These are phyloP conservation scores for Machaerirhynchus nigripectus DNA, from an alignment of 2,113 vertebrate species.

Conservation along the genomic window DNA sequence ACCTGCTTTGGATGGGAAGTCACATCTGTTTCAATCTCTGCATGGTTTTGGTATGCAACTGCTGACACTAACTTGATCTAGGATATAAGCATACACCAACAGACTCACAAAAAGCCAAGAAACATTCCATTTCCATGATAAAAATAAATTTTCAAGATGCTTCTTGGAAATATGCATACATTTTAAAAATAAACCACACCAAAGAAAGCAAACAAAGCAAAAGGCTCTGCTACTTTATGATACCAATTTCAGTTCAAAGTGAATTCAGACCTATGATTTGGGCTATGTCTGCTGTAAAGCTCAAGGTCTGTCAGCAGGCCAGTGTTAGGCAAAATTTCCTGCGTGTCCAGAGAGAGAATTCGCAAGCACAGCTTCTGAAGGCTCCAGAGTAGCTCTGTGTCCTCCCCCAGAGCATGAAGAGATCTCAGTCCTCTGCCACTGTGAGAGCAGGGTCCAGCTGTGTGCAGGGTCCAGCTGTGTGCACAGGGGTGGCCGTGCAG, in stretches of 20 bases:
- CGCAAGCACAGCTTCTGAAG: not conserved
- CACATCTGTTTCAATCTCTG: not conserved
- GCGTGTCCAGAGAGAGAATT: not conserved
- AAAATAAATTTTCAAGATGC: constrained; percentile 35
- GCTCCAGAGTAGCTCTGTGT: accelerated
- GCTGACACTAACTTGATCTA: not conserved
- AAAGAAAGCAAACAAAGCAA: constrained; percentile 47
- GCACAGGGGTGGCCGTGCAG: not conserved
- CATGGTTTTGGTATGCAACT: not conserved
- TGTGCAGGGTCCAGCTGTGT: not conserved
- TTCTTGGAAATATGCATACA: constrained; percentile 32
- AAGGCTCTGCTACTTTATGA: constrained; percentile 7
- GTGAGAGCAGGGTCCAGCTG: not conserved
- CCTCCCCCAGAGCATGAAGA: not conserved
- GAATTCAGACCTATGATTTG: not conserved
- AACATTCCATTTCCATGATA: not conserved
- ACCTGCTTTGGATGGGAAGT: not conserved
- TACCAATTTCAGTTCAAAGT: not conserved
- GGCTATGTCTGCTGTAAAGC: not conserved
- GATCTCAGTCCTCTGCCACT: not conserved
- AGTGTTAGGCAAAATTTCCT: not conserved
- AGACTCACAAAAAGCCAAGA: not conserved
- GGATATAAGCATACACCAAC: not conserved
- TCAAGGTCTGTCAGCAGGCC: not conserved
- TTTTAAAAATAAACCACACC: constrained; percentile 37